Percentiles rank a stretch among this genome's conserved stretches.
Conservation (phyloP, 1,140 invertebrate genomes). For the Hermatobates lingyangjiaoensis region DNA sequence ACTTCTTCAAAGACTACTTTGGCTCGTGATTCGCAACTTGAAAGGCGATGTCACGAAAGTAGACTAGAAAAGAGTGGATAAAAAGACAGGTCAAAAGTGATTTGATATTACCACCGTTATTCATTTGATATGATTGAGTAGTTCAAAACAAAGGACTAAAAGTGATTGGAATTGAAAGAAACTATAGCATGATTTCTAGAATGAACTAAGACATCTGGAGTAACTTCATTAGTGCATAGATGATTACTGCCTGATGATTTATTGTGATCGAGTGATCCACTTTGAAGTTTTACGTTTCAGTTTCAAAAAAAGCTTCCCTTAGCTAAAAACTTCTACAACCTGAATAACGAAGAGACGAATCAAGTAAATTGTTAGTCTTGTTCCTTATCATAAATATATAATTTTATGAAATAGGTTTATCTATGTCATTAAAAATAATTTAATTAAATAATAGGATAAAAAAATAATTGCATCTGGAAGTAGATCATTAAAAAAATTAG, state of each 20-base stretch:
- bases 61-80: too few species aligned
- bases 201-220: not conserved
- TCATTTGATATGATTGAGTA: not conserved
- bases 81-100: too few species aligned
- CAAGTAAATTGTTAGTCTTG: too few species aligned
- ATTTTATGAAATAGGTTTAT: too few species aligned
- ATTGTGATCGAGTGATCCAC: not conserved
- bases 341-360: too few species aligned
- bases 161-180: not conserved
- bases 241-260: not conserved
- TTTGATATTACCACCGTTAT: too few species aligned
- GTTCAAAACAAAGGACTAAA: not conserved
- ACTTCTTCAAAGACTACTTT: too few species aligned
- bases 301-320: not conserved
- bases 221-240: not conserved
- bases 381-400: too few species aligned
- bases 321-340: not conserved
- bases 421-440: too few species aligned
- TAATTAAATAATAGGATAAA: too few species aligned
- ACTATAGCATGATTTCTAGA: not conserved
- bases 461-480: too few species aligned
- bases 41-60: not conserved
- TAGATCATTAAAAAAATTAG: too few species aligned
- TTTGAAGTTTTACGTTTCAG: not conserved
- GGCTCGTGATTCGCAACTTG: not conserved